Evolutionary conservation across 2,113 vertebrate genomes (phyloP).

Genomic region (Peromyscus maniculatus): DNA sequence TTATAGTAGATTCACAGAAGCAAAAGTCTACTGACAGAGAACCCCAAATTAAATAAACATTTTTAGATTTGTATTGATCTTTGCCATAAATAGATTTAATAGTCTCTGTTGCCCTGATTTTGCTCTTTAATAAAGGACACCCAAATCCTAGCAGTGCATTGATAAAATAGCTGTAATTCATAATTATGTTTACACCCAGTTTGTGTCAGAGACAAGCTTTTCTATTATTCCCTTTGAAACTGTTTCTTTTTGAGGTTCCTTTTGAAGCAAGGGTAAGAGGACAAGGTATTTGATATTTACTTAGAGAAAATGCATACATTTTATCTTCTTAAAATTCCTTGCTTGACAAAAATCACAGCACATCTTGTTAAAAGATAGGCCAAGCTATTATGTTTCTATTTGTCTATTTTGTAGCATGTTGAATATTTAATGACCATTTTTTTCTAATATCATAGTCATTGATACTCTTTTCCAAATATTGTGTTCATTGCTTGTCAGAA

Average conservation of each 20-base stretch:
- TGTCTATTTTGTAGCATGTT: neutral
- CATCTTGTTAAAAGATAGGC: neutral
- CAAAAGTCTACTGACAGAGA: neutral
- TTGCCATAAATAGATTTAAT: neutral
- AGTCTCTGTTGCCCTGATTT: neutral
- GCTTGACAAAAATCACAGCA: neutral
- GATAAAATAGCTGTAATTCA: neutral
- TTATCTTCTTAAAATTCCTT: neutral
- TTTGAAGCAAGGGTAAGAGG: neutral
- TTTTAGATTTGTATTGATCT: neutral
- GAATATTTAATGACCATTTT: neutral
- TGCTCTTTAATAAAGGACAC: neutral
- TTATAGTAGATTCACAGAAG: neutral
- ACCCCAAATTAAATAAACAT: neutral
- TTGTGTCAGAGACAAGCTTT: neutral
- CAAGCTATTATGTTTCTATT: neutral
- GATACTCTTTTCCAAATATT: neutral
- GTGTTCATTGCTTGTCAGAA: neutral
- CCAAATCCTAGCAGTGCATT: neutral
- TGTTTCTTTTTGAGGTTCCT: neutral
- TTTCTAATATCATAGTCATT: neutral
- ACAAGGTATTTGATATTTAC: neutral
- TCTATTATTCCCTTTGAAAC: neutral
- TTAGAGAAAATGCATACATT: neutral
- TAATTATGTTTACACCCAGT: neutral